phyloP scores from a whole-genome alignment of 2,888 invertebrate species.

The Acleris sparsana region DNA sequence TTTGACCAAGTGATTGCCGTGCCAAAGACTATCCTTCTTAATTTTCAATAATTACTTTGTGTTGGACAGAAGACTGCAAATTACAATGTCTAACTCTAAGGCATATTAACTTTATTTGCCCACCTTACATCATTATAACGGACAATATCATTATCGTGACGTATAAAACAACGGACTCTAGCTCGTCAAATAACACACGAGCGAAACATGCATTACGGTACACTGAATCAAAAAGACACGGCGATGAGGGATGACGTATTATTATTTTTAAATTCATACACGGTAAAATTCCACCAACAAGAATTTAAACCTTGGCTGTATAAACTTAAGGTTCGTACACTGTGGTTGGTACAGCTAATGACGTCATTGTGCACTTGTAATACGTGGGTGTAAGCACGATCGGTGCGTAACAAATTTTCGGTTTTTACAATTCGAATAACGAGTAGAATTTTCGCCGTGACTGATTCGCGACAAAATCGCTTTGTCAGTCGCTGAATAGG shows the following conservation, averaged over 20 bases:
- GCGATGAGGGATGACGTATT: constrained; percentile 72
- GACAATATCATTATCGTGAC: constrained; percentile 34
- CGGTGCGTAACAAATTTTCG: constrained; percentile 72
- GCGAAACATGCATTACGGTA: constrained; percentile 66
- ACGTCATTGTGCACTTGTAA: constrained; percentile 75
- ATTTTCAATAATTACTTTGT: too few relatives aligned
- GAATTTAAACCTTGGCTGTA: constrained; percentile 46
- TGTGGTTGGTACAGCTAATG: constrained; percentile 49
- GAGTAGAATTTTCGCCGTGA: constrained; percentile 60
- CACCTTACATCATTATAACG: background rate
- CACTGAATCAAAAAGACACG: constrained; percentile 74
- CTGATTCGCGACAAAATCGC: constrained; percentile 48
- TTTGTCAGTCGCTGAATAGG: constrained; percentile 38
- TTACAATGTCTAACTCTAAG: too few relatives aligned
- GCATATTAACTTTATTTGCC: background rate
- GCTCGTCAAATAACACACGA: constrained; percentile 71
- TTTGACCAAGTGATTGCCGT: too few relatives aligned
- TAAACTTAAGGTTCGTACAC: constrained; percentile 29
- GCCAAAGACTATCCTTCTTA: too few relatives aligned
- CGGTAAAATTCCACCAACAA: constrained; percentile 46
- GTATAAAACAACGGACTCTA: constrained; percentile 54
- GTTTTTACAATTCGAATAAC: constrained; percentile 73
- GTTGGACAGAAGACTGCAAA: too few relatives aligned
- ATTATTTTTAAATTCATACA: constrained; percentile 79
- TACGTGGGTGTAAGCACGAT: constrained; percentile 61